Conservation (phyloP, 2,113 vertebrate species). For the Vimba vimba region DNA sequence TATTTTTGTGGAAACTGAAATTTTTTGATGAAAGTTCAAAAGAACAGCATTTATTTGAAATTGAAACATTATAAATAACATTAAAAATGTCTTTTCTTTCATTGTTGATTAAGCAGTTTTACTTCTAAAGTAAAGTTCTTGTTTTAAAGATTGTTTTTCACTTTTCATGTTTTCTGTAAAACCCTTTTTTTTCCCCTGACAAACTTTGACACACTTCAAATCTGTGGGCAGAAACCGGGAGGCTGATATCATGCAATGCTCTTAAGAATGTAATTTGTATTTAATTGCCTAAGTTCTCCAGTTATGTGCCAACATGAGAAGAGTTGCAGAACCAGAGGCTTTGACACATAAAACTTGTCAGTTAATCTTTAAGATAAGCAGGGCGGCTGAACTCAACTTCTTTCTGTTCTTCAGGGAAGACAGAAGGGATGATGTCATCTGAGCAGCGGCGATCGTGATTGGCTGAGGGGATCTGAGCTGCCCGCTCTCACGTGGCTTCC, state of each 20-base stretch:
- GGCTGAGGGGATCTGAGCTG: conserved; percentile 1
- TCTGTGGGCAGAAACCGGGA: not conserved
- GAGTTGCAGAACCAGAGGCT: not conserved
- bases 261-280: not conserved
- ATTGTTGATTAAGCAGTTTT: too few species aligned
- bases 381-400: not conserved
- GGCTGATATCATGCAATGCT: not conserved
- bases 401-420: conserved; percentile 9
- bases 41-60: too few species aligned
- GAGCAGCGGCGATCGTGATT: not conserved
- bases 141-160: too few species aligned
- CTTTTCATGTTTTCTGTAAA: not conserved
- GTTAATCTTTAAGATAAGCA: conserved; percentile 33
- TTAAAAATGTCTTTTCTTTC: too few species aligned
- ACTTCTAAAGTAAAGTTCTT: too few species aligned
- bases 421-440: conserved; percentile 28
- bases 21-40: too few species aligned
- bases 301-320: not conserved
- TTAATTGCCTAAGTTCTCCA: not conserved
- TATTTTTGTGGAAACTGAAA: too few species aligned
- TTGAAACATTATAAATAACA: too few species aligned
- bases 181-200: not conserved
- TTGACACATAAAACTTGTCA: conserved; percentile 2
- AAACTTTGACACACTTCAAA: not conserved
- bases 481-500: not conserved